Conservation (phyloP, 2,888 invertebrate genomes). For the Ophion ellenae region DNA sequence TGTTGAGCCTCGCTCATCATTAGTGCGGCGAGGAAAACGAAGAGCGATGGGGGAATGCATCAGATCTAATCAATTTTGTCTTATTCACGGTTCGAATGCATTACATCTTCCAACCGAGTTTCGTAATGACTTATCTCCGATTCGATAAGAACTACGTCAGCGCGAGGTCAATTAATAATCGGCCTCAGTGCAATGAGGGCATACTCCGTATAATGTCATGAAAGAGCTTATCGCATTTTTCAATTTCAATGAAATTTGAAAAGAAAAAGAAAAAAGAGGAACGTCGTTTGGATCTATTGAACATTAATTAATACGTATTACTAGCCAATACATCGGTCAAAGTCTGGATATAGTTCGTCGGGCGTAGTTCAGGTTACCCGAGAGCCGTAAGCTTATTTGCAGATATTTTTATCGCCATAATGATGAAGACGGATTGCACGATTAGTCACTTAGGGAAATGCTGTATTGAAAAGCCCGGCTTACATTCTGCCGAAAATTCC, state of each 20-base stretch:
- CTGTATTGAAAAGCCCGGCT: too few species aligned
- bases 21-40: neutral
- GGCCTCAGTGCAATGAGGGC: neutral
- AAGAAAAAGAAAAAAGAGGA: neutral
- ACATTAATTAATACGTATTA: conserved; percentile 12
- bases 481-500: too few species aligned
- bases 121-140: conserved; percentile 49
- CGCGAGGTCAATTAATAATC: conserved; percentile 39
- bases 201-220: conserved; percentile 8
- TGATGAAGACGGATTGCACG: too few species aligned
- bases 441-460: too few species aligned
- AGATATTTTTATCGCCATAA: too few species aligned
- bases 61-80: neutral
- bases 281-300: neutral
- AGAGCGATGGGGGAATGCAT: neutral
- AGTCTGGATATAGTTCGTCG: conserved; percentile 10
- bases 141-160: conserved; percentile 33
- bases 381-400: too few species aligned
- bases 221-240: neutral
- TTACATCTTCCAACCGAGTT: neutral
- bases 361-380: neutral
- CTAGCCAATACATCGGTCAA: conserved; percentile 19
- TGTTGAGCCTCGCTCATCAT: neutral
- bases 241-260: neutral
- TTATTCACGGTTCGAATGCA: neutral